Evolutionary conservation across 2,888 invertebrate species (phyloP).

Genomic region (Parasteatoda lunata): DNA sequence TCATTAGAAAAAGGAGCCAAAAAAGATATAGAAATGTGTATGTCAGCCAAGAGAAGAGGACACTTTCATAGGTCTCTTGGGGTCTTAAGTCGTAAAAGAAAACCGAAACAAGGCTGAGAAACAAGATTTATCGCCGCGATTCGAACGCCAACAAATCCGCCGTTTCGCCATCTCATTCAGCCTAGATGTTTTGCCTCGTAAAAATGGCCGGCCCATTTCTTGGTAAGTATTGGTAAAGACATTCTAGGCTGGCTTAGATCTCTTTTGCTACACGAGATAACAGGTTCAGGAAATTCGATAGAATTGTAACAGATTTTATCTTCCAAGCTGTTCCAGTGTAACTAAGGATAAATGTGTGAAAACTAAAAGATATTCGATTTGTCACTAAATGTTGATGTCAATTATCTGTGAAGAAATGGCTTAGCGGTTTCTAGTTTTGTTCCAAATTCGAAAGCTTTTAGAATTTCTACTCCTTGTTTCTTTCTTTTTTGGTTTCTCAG

Average conservation of each 20-base stretch:
- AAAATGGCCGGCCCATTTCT: conserved; percentile 50
- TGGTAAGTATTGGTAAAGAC: conserved; percentile 60
- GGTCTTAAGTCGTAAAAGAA: conserved; percentile 47
- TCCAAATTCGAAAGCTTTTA: no score
- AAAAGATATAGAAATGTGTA: conserved; percentile 16
- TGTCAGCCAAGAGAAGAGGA: conserved; percentile 21
- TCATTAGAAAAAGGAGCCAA: not conserved
- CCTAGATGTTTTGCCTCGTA: conserved; percentile 43
- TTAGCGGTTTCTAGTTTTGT: no score
- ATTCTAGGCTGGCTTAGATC: conserved; percentile 36
- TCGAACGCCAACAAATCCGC: conserved; percentile 59
- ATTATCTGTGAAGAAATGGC: no score
- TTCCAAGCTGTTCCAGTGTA: not conserved
- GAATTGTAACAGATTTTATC: conserved; percentile 32
- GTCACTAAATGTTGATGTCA: no score
- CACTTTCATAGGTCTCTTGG: conserved; percentile 48
- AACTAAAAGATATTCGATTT: no score
- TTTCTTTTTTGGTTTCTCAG: no score
- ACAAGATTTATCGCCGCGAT: conserved; percentile 56
- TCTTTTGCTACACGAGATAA: conserved; percentile 32
- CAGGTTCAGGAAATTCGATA: conserved; percentile 32
- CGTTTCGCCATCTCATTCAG: conserved; percentile 53
- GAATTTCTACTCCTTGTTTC: no score
- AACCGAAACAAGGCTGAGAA: conserved; percentile 35
- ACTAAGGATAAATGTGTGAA: no score